A percentile compares a stretch with the other conserved stretches of the same genome.
These are phyloP conservation scores for Aspiorhynchus laticeps DNA, from an alignment of 2,113 vertebrate species.

Conservation along the genomic window DNA sequence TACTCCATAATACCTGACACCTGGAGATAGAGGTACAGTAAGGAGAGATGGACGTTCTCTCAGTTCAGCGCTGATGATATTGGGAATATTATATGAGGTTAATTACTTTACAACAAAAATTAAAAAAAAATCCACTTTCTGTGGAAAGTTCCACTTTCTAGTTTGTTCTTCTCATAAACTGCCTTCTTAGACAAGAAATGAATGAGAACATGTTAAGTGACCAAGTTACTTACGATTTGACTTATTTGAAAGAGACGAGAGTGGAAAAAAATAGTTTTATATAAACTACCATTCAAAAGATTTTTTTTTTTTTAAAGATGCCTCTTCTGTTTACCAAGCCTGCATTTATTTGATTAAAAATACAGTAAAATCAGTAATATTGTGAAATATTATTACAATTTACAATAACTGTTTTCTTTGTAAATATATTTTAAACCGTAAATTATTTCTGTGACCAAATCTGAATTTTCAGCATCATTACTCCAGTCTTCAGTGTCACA, in stretches of 20 bases:
- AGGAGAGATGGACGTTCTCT: neutral
- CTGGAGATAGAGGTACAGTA: neutral
- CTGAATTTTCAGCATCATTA: neutral
- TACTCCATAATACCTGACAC: slow-evolving; percentile 21
- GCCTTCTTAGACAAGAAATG: no score
- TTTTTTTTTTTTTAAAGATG: no score
- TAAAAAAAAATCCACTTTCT: no score
- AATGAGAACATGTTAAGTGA: no score
- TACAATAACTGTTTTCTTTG: neutral
- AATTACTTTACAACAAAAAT: neutral
- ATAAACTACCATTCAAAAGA: no score
- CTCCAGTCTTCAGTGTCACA: no score
- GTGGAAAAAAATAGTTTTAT: no score
- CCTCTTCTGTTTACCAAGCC: no score
- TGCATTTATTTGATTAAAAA: no score
- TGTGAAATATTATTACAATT: neutral
- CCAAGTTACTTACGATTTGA: no score
- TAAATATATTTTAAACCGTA: neutral
- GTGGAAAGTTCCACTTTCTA: no score
- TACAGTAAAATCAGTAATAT: neutral
- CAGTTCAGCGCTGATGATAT: neutral
- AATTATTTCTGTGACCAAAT: neutral
- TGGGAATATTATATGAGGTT: neutral
- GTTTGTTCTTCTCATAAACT: neutral
- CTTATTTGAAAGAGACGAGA: no score